Evolutionary conservation across 1,140 invertebrate genomes (phyloP), one percentile per base, ranked within the genome.

Genomic region (Meloidogyne exigua): DNA sequence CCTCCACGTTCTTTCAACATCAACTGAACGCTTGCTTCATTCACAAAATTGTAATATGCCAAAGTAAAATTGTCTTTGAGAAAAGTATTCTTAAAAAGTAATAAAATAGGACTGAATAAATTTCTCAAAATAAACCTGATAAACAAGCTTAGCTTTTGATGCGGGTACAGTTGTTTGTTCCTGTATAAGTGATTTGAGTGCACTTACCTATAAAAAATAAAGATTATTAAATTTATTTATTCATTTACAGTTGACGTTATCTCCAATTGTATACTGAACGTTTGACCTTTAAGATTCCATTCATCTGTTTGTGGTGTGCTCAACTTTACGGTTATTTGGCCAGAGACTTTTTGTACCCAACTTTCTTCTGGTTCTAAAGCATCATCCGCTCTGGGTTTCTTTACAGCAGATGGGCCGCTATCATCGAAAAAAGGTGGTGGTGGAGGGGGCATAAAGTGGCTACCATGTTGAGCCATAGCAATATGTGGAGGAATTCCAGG

Each of bases 1-100:
- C 96, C 96, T 88, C 96, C 96, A 89, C 96, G 91, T 89, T 99
- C 96, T 88, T 99, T 99, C 9, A 98, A 90, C 88, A 95, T 92
- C 49, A 99, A 90, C 83, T 93, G 92, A 62, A 99, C 91, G n/a
- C 92, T 89, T 15, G 92, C 92, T 64, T 92, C 93, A 12, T 92
- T 92, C 0, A 91, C 89, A 28, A 98, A 91, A 88, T 99, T 99
- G 89, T 99, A 99, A 89, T 92, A 99, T 0, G 94, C 96, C 87
- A 98, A 90, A 1, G 92, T 92, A 86, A 96, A 95, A 25, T 92
- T 94, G 89, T 99, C 96, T 88, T 99, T 98, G 89, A 98, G 95
- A 89, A 98, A 98, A 87, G 98, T 92, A 63, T 95, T 95, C 92
- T 95, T 88, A 18, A 91, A 91, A 86, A 81, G n/a, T 7, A 7